Evolutionary conservation across 1,140 invertebrate species (phyloP), one percentile per base, ranked within the genome.

Genomic region (Platorchestia sp.): DNA sequence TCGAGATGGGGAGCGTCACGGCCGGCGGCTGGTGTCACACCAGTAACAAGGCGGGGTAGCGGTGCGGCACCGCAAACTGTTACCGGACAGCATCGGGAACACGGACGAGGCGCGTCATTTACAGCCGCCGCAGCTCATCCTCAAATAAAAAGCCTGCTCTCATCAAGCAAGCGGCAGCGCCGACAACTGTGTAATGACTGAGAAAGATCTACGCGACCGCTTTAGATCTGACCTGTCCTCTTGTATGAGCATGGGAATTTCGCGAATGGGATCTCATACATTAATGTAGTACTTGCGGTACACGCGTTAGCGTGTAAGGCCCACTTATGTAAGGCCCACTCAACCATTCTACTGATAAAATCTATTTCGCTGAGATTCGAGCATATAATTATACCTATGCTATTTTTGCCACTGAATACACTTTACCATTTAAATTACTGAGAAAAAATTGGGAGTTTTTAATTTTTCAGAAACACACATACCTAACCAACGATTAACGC

Each of bases 21-120:
- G 59, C 59, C 47, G 47, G 6, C 6, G 7, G 44, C 7, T 36
- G 42, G 22, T 93, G 91, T 93, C 44, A 93, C 91, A 47, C 40
- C 45, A 47, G 91, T 93, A 93, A 93, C 91, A 44, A 93, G 41
- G 91, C 40, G 44, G 43, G 43, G 91, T 47, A 47, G 91, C 91
- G 91, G 91, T 40, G 40, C 91, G 91, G 41, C 91, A 93, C 91
- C 91, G 91, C 91, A 93, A 47, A 93, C 91, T 93, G 91, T 93
- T 45, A 93, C 91, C 40, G 91, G 36, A 93, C 87, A 89, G 87
- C 87, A 41, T 89, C 87, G 43, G 87, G 14, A 75, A 75, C 59
- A 75, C 14, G 10, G 27, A 75, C 59, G 14, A 75, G 14, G 59
- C 40, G 7, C 95, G 42, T 7, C 40, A n/a, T 53, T 40, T 45